Conservation (phyloP, 2,888 invertebrate species). For the Sturmia bella region DNA sequence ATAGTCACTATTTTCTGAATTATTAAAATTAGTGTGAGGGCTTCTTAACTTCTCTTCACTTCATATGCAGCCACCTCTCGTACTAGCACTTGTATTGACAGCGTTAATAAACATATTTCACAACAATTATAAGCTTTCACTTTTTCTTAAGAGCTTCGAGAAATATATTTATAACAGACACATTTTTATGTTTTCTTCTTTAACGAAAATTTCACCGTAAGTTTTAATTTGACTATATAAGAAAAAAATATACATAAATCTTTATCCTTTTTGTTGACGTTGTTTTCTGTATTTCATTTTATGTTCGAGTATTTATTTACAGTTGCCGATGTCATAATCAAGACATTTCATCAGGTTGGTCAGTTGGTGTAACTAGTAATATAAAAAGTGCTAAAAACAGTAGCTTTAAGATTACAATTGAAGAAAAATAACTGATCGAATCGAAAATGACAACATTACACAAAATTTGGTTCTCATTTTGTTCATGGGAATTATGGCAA, state of each 20-base stretch:
- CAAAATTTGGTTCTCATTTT: too few species aligned
- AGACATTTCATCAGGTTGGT: conserved; percentile 12
- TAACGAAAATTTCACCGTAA: conserved; percentile 3
- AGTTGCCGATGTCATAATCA: conserved; percentile 35
- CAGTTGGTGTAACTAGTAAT: background rate
- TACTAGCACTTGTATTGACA: background rate
- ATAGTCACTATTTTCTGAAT: too few species aligned
- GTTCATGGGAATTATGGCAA: too few species aligned
- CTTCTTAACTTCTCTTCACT: too few species aligned
- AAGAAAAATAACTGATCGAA: too few species aligned
- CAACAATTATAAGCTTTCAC: conserved; percentile 38
- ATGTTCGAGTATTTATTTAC: conserved; percentile 13
- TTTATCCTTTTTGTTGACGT: background rate
- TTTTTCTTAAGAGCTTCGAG: conserved; percentile 26
- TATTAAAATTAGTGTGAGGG: too few species aligned
- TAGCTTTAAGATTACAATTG: background rate
- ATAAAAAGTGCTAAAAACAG: background rate
- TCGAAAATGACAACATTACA: too few species aligned
- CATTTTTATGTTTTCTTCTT: background rate
- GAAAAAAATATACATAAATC: background rate
- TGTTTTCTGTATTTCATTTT: conserved; percentile 1
- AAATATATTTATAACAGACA: conserved; percentile 22
- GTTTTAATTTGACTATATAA: conserved; percentile 1
- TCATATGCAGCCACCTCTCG: conserved; percentile 7
- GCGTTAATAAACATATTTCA: conserved; percentile 7